Conservation (phyloP, 30 jellyfish, hydroid and myxozoan genomes). For the Turritopsis dohrnii region DNA sequence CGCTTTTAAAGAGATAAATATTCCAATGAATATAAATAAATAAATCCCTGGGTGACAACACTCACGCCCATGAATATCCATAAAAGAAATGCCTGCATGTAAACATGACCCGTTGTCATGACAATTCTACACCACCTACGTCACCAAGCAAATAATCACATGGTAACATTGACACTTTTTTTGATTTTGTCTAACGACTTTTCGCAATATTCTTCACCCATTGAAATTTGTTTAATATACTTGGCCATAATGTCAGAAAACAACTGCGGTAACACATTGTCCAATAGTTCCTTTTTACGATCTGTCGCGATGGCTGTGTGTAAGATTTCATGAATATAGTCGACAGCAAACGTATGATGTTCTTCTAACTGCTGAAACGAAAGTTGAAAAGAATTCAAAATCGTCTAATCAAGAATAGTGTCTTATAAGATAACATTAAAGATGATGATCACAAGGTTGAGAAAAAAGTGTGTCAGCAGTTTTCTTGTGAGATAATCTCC, state of each 20-base stretch:
- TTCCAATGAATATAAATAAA: too few species aligned
- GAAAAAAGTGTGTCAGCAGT: too few species aligned
- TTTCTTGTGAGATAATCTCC: too few species aligned
- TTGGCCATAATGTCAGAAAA: neutral
- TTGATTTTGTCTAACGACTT: neutral
- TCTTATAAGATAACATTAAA: too few species aligned
- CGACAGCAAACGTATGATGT: neutral
- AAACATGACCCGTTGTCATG: neutral
- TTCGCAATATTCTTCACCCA: conserved; percentile 11
- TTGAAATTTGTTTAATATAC: neutral
- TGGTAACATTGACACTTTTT: conserved; percentile 5
- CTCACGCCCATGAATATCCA: too few species aligned
- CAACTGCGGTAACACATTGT: neutral
- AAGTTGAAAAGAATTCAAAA: neutral
- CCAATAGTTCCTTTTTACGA: neutral
- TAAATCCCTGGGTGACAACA: too few species aligned
- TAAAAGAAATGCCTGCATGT: too few species aligned
- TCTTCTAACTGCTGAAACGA: neutral
- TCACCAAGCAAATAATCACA: neutral
- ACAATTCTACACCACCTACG: neutral
- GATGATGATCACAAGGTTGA: too few species aligned
- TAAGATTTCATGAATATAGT: neutral
- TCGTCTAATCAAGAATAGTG: too few species aligned
- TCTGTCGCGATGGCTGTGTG: conserved; percentile 5
- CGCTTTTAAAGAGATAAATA: too few species aligned